Evolutionary conservation across 2,113 vertebrate genomes (phyloP), one percentile per base, ranked within the genome.

Genomic region (Brienomyrus longianalis): DNA sequence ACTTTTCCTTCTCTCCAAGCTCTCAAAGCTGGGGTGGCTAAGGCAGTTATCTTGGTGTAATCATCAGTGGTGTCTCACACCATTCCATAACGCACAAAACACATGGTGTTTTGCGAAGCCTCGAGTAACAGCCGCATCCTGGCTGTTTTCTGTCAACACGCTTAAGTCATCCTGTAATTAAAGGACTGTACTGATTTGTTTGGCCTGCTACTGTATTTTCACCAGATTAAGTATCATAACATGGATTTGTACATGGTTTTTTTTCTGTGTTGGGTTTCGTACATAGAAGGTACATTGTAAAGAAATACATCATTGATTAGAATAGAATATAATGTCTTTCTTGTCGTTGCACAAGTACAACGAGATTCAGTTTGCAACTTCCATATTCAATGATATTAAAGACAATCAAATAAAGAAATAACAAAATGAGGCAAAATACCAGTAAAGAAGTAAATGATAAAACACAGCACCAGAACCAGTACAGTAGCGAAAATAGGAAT

Each of bases 61-160:
- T 51, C n/a, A 47, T 86, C 35, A 43, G 74, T 35, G 74, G 35
- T 80, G 74, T 80, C 47, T 6, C 31, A 45, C n/a, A 51, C 48
- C 39, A 77, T 83, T 89, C 90, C 56, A 77, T 59, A 45, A 52
- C 88, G 54, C 89, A 88, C 88, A 88, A 31, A 89, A 45, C 54
- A 83, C 31, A 89, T 50, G 85, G 27, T 86, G 48, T 86, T 51
- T 45, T 85, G 23, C 6, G 83, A 85, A 85, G 48, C 83, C 84
- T 31, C 35, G 50, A 35, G 47, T 54, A 86, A 56, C 27, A 56
- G 35, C 85, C 51, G 10, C 85, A 43, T 87, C 50, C 85, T 92
- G 91, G 89, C 90, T 13, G 35, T 88, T 52, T 90, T 92, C 23
- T 91, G 93, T 94, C 91, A 94, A 92, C 93, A 95, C 90, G 91